phyloP scores from a whole-genome alignment of 1,140 invertebrate genomes.

The Phortica variegata region DNA sequence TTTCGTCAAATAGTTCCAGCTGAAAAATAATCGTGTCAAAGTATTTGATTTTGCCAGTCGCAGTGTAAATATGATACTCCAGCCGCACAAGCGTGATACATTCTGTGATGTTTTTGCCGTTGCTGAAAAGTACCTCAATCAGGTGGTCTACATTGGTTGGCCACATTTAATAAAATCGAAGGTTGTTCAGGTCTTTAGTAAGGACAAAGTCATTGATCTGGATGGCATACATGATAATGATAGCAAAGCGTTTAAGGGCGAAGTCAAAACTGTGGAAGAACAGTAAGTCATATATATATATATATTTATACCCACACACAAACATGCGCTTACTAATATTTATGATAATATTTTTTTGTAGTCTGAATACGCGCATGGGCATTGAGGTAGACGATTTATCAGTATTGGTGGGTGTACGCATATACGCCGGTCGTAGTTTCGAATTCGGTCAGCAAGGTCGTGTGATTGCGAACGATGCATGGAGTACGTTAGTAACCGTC shows the following conservation, averaged over 20 bases:
- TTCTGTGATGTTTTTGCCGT: slow-evolving; percentile 57
- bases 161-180: slow-evolving; percentile 69
- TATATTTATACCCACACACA: too few relatives aligned
- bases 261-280: background rate
- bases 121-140: slow-evolving; percentile 68
- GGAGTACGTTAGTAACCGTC: slow-evolving; percentile 31
- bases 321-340: slow-evolving; percentile 4
- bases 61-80: slow-evolving; percentile 80
- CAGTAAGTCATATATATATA: slow-evolving; percentile 9
- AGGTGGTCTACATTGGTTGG: slow-evolving; percentile 80
- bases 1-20: slow-evolving; percentile 56
- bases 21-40: slow-evolving; percentile 73
- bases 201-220: too few relatives aligned
- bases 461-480: slow-evolving; percentile 28
- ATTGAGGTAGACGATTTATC: slow-evolving; percentile 74
- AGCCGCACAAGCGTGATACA: slow-evolving; percentile 52
- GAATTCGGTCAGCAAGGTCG: slow-evolving; percentile 59
- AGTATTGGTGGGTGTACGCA: slow-evolving; percentile 72
- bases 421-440: slow-evolving; percentile 69
- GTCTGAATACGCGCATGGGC: slow-evolving; percentile 66
- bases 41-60: slow-evolving; percentile 84
- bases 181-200: background rate
- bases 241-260: background rate
- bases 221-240: too few relatives aligned
- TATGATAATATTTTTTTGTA: slow-evolving; percentile 47